A percentile compares a stretch with the other conserved stretches of the same genome.
These are phyloP conservation scores for Vulpes lagopus DNA, from an alignment of 2,113 vertebrate genomes.

Conservation along the genomic window DNA sequence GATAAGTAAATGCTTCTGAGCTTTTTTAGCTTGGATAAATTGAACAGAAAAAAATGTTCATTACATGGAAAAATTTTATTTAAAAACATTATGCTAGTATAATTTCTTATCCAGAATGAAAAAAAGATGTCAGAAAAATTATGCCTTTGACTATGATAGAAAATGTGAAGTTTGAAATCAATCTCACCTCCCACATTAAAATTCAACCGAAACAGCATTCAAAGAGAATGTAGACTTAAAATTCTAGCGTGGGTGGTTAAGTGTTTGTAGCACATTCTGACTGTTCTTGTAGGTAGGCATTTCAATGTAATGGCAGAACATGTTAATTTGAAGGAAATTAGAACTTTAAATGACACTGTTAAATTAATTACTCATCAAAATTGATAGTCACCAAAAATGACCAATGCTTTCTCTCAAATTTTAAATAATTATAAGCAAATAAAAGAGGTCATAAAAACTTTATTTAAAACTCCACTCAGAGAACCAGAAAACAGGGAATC, in stretches of 20 bases:
- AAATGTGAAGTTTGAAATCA: conserved; percentile 76
- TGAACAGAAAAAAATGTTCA: conserved; percentile 56
- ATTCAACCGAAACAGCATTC: conserved; percentile 62
- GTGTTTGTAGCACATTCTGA: conserved; percentile 35
- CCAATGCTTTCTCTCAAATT: conserved; percentile 34
- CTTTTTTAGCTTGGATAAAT: conserved; percentile 59
- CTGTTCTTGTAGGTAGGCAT: conserved; percentile 50
- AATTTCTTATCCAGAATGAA: conserved; percentile 69
- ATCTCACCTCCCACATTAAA: conserved; percentile 73
- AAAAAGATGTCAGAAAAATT: conserved; percentile 78
- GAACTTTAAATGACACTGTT: conserved; percentile 52
- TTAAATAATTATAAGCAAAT: not conserved
- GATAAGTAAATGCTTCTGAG: conserved; percentile 65
- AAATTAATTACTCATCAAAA: conserved; percentile 57
- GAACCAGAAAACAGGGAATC: not conserved
- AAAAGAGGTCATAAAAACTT: not conserved
- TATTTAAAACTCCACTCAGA: not conserved
- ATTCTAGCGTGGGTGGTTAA: conserved; percentile 67
- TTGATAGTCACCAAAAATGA: conserved; percentile 51
- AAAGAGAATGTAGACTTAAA: conserved; percentile 58
- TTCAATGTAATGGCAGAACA: conserved; percentile 56
- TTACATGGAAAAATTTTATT: conserved; percentile 66
- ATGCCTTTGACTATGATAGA: conserved; percentile 74
- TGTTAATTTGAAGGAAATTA: conserved; percentile 54
- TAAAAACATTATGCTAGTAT: conserved; percentile 67